Base-by-base conservation (phyloP, 2,888 invertebrate species). In the Coleophora deauratella region DNA sequence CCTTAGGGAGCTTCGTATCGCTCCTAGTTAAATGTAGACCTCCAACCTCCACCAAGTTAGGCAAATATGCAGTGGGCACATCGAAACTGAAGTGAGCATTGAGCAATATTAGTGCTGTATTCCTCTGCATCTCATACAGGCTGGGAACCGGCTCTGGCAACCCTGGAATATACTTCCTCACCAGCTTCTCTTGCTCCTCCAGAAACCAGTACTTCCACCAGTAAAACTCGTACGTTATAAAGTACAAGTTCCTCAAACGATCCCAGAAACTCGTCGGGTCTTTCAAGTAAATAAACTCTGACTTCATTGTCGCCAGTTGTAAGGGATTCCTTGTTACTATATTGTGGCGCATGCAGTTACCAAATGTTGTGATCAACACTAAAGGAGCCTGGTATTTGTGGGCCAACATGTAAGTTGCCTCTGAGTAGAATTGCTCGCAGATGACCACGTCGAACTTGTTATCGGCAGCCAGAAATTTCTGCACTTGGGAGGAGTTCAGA, bases 41-140 rank as follows among this genome's bases (percentile, higher is more conserved):
- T 12, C 89, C 89, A 37, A 90, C 76, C 54, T 89, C 88, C 1
- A 89, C 67, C 44, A 88, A 71, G 54, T 87, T 88, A 0, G 89
- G 89, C 2, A 87, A 69, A 15, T 82, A 71, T 0, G 89, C 88
- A 7, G 70, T 61, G 1, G 87, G 72, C 6, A 65, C 49, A 37
- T 82, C 80, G 43, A 84, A 75, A 57, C 85, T 87, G 35, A 76
- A 81, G 53, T 89, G 88, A 8, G 76, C 68, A 54, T 88, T 88
- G 0, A 84, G 53, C 21, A 88, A 54, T 21, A 87, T 58, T 44
- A 88, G 41, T 0, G 86, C 75, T 2, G 68, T 68, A 45, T 86
- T 74, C 39, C 46, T 71, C 48, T 85, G 75, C 46, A 84, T 43
- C 3, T 82, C 76, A 39, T 61, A 71, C 43, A 86, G 57, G 54